These are phyloP conservation scores for Halictus rubicundus DNA, from an alignment of 1,140 invertebrate species.

Conservation along the genomic window DNA sequence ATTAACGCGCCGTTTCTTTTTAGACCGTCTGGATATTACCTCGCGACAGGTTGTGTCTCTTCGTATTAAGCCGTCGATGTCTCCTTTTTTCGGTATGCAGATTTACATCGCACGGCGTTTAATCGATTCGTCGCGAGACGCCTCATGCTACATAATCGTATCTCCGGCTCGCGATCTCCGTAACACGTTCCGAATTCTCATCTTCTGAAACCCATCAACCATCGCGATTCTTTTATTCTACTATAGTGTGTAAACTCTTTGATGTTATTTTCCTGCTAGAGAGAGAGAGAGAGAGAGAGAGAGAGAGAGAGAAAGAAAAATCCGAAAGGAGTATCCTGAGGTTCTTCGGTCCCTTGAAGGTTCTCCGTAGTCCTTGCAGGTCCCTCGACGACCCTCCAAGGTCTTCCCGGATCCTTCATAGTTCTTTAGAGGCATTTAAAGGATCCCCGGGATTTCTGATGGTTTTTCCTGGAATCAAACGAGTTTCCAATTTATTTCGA, in stretches of 20 bases:
- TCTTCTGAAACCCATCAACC: neutral
- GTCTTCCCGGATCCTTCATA: too few relatives aligned
- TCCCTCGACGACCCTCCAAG: too few relatives aligned
- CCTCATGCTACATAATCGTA: slow-evolving; percentile 36
- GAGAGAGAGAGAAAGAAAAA: neutral
- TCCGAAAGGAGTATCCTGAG: too few relatives aligned
- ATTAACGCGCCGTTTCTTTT: slow-evolving; percentile 5
- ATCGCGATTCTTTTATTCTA: neutral
- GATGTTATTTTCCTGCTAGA: neutral
- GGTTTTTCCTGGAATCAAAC: too few relatives aligned
- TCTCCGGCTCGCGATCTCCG: neutral
- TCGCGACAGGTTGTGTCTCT: slow-evolving; percentile 2
- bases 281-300: neutral
- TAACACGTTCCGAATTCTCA: neutral
- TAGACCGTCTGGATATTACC: neutral
- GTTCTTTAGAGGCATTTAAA: too few relatives aligned
- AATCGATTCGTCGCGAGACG: slow-evolving; percentile 54
- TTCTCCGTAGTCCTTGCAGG: too few relatives aligned
- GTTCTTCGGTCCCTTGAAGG: too few relatives aligned
- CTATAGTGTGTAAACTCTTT: too few relatives aligned
- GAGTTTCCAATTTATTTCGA: too few relatives aligned
- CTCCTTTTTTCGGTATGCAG: slow-evolving; percentile 7
- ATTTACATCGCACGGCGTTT: slow-evolving; percentile 42
- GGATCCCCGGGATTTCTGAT: too few relatives aligned
- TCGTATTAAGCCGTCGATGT: slow-evolving; percentile 25